These are phyloP conservation scores for Drosophila ironensis DNA, from an alignment of 1,140 invertebrate genomes.

Conservation along the genomic window DNA sequence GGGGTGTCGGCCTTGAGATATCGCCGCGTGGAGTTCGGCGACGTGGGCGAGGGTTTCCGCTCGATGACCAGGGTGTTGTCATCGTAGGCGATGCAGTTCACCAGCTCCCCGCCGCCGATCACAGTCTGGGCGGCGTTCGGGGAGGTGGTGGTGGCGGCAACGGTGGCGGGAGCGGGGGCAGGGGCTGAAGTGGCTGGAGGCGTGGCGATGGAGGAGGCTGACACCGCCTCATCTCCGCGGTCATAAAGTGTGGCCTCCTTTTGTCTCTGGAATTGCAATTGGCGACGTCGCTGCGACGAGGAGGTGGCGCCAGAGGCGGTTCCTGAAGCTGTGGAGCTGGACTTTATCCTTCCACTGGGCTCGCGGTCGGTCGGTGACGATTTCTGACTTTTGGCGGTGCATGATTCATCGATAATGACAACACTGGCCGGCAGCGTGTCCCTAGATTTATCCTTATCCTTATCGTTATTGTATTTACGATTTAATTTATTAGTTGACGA, in stretches of 20 bases:
- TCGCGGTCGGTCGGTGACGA: slow-evolving; percentile 6
- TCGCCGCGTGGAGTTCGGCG: slow-evolving; percentile 52
- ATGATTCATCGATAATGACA: slow-evolving; percentile 64
- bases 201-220: slow-evolving; percentile 3
- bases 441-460: slow-evolving; percentile 47
- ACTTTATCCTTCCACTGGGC: slow-evolving; percentile 7
- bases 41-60: slow-evolving; percentile 60
- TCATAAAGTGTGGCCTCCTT: slow-evolving; percentile 70
- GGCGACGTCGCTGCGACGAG: slow-evolving; percentile 58
- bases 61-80: slow-evolving; percentile 68
- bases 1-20: slow-evolving; percentile 67
- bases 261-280: slow-evolving; percentile 65
- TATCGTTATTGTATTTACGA: slow-evolving; percentile 69
- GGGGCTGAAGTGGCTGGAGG: slow-evolving; percentile 1
- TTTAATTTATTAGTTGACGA: slow-evolving; percentile 69
- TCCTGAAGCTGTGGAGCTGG: slow-evolving; percentile 3
- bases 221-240: slow-evolving; percentile 43
- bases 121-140: too few species aligned
- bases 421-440: slow-evolving; percentile 40
- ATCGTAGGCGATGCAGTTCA: slow-evolving; percentile 70
- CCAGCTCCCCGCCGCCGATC: slow-evolving; percentile 59
- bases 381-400: slow-evolving; percentile 32
- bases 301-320: slow-evolving; percentile 32
- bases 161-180: slow-evolving; percentile 4
- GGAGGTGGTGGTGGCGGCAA: too few species aligned